Conservation (phyloP, 2,888 invertebrate species). For the Drosophila merina region DNA sequence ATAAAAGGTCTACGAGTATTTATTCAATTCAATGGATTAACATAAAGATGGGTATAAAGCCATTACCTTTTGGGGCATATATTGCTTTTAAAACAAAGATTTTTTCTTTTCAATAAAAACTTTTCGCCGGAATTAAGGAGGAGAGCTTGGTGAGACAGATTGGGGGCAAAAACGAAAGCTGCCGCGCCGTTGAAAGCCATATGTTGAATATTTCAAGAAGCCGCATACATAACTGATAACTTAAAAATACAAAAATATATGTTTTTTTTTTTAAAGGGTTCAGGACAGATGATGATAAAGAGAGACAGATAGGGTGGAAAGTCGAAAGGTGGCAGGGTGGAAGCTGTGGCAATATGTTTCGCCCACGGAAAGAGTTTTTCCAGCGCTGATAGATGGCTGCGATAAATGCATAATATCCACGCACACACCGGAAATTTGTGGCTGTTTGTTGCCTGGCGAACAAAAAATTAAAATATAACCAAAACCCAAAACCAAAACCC, state of each 20-base stretch:
- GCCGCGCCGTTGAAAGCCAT: slow-evolving; percentile 5
- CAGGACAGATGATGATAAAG: slow-evolving; percentile 6
- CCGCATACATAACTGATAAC: background rate
- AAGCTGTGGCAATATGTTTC: slow-evolving; percentile 38
- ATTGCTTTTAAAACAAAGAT: slow-evolving; percentile 11
- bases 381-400: slow-evolving; percentile 67
- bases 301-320: slow-evolving; percentile 12
- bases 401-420: slow-evolving; percentile 73
- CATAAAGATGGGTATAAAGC: background rate
- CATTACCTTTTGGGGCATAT: background rate
- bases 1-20: background rate
- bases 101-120: slow-evolving; percentile 19
- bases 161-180: slow-evolving; percentile 24
- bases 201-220: slow-evolving; percentile 9
- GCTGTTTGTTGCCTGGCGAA: slow-evolving; percentile 23
- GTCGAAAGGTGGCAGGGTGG: slow-evolving; percentile 13
- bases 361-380: slow-evolving; percentile 63
- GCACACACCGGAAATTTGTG: slow-evolving; percentile 63
- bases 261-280: slow-evolving; percentile 15
- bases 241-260: slow-evolving; percentile 1
- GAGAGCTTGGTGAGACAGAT: slow-evolving; percentile 4
- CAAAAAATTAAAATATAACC: slow-evolving; percentile 49
- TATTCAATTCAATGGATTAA: background rate
- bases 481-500: slow-evolving; percentile 47
- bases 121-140: slow-evolving; percentile 21